phyloP scores from a whole-genome alignment of 2,797 vertebrate species.

The Anguilla pacifica region DNA sequence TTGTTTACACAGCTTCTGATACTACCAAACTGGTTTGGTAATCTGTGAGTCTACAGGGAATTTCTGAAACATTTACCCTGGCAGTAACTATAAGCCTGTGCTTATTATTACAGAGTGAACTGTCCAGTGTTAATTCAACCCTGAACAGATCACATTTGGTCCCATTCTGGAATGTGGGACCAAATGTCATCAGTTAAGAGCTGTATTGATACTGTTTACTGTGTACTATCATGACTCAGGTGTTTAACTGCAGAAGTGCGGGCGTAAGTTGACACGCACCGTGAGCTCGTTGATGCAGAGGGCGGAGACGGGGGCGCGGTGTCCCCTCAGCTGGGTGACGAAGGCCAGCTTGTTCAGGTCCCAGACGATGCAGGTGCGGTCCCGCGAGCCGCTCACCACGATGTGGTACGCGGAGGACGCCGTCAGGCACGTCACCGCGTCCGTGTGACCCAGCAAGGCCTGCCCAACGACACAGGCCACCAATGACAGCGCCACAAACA shows the following conservation, averaged over 20 bases:
- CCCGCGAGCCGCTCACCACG: constrained; percentile 92
- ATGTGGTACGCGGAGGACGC: constrained; percentile 94
- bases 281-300: constrained; percentile 97
- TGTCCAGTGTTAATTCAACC: too few relatives aligned
- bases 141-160: too few relatives aligned
- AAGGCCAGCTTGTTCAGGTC: constrained; percentile 96
- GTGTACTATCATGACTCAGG: too few relatives aligned
- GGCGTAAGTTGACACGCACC: constrained; percentile 59
- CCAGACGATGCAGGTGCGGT: constrained; percentile 98
- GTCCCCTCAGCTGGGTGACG: constrained; percentile 92
- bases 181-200: too few relatives aligned
- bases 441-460: constrained; percentile 94
- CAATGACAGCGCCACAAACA: neutral
- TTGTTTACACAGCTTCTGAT: neutral
- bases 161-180: too few relatives aligned
- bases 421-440: constrained; percentile 89
- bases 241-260: neutral
- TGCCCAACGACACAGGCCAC: constrained; percentile 46
- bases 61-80: neutral
- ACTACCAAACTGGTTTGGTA: neutral
- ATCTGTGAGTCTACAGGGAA: neutral
- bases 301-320: constrained; percentile 91
- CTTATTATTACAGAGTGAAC: neutral
- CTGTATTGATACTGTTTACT: too few relatives aligned
- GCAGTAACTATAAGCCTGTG: neutral